These are phyloP conservation scores for Eriocheir sinensis DNA, from an alignment of 1,140 invertebrate genomes.

Conservation along the genomic window DNA sequence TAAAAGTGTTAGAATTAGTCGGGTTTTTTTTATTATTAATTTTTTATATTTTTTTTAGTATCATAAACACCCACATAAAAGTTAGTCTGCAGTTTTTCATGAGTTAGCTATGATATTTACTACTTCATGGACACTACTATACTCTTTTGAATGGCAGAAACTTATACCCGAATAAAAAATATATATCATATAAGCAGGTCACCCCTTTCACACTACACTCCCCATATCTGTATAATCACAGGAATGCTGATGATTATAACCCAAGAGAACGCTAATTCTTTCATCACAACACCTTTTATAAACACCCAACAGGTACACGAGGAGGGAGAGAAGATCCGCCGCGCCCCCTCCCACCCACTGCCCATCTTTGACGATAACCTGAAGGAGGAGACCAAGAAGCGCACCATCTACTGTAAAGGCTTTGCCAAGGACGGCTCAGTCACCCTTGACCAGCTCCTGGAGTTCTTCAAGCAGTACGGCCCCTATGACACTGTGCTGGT, in stretches of 20 bases:
- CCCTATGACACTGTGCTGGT: constrained; percentile 87
- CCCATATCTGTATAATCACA: too few species aligned
- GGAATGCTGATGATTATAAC: too few species aligned
- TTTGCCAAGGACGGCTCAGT: constrained; percentile 87
- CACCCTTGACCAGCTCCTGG: constrained; percentile 88
- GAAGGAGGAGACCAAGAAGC: constrained; percentile 88
- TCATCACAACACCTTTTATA: too few species aligned
- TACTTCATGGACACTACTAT: too few species aligned
- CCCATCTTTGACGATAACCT: constrained; percentile 93
- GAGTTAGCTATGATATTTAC: too few species aligned
- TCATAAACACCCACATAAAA: too few species aligned
- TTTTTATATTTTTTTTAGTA: constrained; percentile 31
- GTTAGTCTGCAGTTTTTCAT: too few species aligned
- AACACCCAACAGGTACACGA: constrained; percentile 89
- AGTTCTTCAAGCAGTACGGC: constrained; percentile 88
- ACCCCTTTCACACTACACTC: too few species aligned
- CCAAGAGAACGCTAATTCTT: too few species aligned
- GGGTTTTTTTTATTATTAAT: neutral
- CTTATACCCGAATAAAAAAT: too few species aligned
- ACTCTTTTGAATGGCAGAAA: neutral
- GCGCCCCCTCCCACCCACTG: constrained; percentile 89
- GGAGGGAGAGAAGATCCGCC: constrained; percentile 90
- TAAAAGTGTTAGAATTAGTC: neutral
- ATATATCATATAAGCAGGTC: too few species aligned
- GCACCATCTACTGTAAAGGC: constrained; percentile 94